Conservation (phyloP, 2,888 invertebrate species). For the Lasioglossum calceatum region DNA sequence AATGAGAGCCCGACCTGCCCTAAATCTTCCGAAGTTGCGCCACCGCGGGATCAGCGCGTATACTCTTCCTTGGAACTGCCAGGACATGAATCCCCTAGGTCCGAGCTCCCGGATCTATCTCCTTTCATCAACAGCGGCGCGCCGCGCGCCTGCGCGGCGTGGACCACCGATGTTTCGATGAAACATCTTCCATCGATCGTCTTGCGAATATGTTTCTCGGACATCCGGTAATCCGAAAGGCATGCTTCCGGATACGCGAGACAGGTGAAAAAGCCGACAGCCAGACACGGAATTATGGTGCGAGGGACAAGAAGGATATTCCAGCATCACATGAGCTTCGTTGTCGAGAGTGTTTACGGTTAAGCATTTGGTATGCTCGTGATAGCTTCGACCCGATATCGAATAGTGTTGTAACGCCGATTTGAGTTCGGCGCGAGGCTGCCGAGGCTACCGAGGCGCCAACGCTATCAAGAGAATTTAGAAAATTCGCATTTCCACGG, state of each 20-base stretch:
- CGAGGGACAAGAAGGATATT: neutral
- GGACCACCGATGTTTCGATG: constrained; percentile 2
- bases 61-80: constrained; percentile 28
- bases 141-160: neutral
- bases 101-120: neutral
- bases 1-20: constrained; percentile 78
- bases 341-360: neutral
- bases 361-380: neutral
- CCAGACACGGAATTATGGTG: too few relatives aligned
- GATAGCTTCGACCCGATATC: neutral
- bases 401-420: neutral
- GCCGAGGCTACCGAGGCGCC: neutral
- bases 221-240: neutral
- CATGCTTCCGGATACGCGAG: neutral
- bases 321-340: neutral
- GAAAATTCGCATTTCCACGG: neutral
- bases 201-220: neutral
- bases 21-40: constrained; percentile 78
- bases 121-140: neutral
- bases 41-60: constrained; percentile 58
- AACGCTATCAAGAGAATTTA: neutral
- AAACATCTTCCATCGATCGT: neutral
- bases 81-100: neutral
- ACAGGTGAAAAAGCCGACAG: neutral
- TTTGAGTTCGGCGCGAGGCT: neutral